Evolutionary conservation across 2,888 invertebrate genomes (phyloP).

Genomic region (Rapana venosa): DNA sequence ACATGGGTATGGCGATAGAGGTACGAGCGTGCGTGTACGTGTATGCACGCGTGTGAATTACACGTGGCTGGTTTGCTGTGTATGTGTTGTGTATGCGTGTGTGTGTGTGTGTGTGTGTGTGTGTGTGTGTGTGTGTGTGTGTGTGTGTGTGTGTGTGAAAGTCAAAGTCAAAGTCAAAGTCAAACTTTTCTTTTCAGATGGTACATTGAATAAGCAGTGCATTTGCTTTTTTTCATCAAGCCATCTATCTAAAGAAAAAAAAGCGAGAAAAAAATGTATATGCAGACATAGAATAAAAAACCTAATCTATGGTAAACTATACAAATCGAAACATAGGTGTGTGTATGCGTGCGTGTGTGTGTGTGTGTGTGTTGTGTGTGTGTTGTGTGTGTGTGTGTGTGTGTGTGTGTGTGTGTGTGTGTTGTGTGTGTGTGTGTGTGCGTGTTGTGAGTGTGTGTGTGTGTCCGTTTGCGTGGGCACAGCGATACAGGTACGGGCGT

Average conservation of each 20-base stretch:
- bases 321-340: not conserved
- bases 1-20: not conserved
- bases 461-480: too few relatives aligned
- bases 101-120: not conserved
- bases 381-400: too few relatives aligned
- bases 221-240: too few relatives aligned
- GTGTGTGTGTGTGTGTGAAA: too few relatives aligned
- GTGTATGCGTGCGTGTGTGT: too few relatives aligned
- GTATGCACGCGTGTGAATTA: not conserved
- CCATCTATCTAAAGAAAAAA: not conserved
- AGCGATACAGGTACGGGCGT: not conserved
- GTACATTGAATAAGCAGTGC: not conserved
- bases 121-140: too few relatives aligned
- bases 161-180: too few relatives aligned
- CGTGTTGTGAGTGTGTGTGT: too few relatives aligned
- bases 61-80: not conserved
- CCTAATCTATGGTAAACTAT: not conserved
- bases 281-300: not conserved
- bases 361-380: too few relatives aligned
- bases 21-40: not conserved
- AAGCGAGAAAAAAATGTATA: not conserved
- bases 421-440: too few relatives aligned
- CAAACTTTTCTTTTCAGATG: too few relatives aligned
- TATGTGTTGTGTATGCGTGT: not conserved
- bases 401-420: too few relatives aligned